Evolutionary conservation across 1,140 invertebrate species (phyloP).

Genomic region (Anadara kagoshimensis): DNA sequence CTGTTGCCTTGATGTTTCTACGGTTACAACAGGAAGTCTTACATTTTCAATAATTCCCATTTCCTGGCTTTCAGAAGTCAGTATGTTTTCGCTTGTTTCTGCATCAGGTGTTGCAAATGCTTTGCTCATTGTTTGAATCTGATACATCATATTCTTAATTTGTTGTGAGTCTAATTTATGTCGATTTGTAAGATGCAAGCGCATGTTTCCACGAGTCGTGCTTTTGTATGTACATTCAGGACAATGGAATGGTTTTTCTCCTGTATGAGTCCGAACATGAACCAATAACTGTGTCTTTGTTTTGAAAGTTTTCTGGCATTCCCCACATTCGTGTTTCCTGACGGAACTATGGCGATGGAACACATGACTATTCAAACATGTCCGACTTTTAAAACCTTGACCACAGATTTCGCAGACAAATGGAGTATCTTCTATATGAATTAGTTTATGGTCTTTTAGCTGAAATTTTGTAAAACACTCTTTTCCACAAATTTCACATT

Average conservation of each 20-base stretch:
- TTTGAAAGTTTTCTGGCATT: constrained; percentile 98
- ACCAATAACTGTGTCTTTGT: constrained; percentile 98
- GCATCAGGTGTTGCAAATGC: too few relatives aligned
- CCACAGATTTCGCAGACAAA: constrained; percentile 64
- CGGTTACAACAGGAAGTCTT: too few relatives aligned
- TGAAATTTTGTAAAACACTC: constrained; percentile 63
- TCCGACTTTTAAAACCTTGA: constrained; percentile 57
- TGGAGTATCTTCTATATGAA: constrained; percentile 54
- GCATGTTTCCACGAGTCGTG: constrained; percentile 63
- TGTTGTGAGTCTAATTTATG: constrained; percentile 46
- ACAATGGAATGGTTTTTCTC: constrained; percentile 91
- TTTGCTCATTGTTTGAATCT: constrained; percentile 18
- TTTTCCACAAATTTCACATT: constrained; percentile 66
- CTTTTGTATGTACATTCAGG: constrained; percentile 84
- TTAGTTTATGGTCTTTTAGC: constrained; percentile 56
- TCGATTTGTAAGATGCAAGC: constrained; percentile 56
- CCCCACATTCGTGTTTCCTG: constrained; percentile 88
- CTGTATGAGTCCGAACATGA: constrained; percentile 97
- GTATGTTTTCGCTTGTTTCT: too few relatives aligned
- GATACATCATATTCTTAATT: constrained; percentile 49
- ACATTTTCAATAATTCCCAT: too few relatives aligned
- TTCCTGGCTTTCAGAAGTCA: too few relatives aligned
- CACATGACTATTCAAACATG: constrained; percentile 60
- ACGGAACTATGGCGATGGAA: constrained; percentile 57
- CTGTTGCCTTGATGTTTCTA: too few relatives aligned